These are phyloP conservation scores for Spodoptera exigua DNA, from an alignment of 2,888 invertebrate species.

Conservation along the genomic window DNA sequence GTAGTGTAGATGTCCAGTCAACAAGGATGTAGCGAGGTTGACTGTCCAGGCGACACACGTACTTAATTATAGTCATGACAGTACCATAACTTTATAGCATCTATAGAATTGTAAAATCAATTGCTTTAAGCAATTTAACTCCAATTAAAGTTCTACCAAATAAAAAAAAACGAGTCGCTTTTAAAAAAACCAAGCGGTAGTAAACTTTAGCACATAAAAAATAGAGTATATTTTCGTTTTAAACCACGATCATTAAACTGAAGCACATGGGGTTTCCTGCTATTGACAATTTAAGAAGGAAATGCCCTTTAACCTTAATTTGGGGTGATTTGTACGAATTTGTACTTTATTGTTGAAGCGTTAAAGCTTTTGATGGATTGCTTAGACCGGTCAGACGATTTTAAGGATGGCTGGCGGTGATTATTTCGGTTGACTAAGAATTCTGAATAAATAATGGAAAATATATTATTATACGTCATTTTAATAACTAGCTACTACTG, in stretches of 20 bases:
- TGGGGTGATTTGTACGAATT: conserved; percentile 4
- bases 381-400: neutral
- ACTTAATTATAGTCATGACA: no score
- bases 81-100: no score
- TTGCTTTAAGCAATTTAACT: conserved; percentile 1
- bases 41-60: no score
- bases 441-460: no score
- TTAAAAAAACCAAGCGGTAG: conserved; percentile 4
- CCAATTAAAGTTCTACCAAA: conserved; percentile 35
- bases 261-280: conserved; percentile 64
- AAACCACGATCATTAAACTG: conserved; percentile 41
- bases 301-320: conserved; percentile 42
- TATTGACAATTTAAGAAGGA: conserved; percentile 68
- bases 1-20: no score
- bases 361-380: conserved; percentile 1
- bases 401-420: neutral
- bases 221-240: conserved; percentile 9
- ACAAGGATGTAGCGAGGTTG: no score
- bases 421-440: conserved; percentile 5
- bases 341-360: neutral
- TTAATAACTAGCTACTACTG: no score
- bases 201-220: fast-evolving
- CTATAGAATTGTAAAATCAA: no score
- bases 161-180: conserved; percentile 19
- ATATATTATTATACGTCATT: no score